Base-by-base conservation (phyloP, 2,888 invertebrate species). In the Apantesis nais region DNA sequence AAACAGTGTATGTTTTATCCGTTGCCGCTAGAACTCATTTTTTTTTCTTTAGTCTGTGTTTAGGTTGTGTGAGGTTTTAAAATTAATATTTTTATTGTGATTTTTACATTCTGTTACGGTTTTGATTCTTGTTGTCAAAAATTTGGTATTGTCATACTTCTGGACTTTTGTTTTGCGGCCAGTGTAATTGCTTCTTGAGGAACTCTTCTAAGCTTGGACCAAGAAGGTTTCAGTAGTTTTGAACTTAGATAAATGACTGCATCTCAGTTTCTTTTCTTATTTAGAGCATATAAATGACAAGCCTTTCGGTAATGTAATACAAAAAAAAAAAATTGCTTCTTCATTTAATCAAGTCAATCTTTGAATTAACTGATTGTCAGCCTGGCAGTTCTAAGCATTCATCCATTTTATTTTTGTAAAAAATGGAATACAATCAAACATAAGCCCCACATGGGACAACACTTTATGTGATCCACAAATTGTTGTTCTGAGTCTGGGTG, bases 141-240 rank as follows among this genome's bases (percentile, higher is more conserved):
- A 34, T 34, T 58, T 34, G 62, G 60, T 70, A 11, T 29, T 81
- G 77, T 74, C 79, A 75, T 60, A 7, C 0, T 63, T 61, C 48
- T 37, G 58, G 34, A 74, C 75, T 75, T 80, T 81, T 80, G 79
- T 80, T 80, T 79, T 63, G 66, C 34, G 55, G 74, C 70, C 72
- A 75, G 75, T 29, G 22, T n/a, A 29, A 48, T 58, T 22, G 9
- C 25, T 12, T 58, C 2, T 55, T 58, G 29, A 41, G n/a, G 9
- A 52, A 52, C 22, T 52, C 48, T 58, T 16, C 29, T 58, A 7
- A 1, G 5, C 14, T 29, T 58, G 2, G 14, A 29, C 16, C 1
- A 58, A 58, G 55, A 55, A 55, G 55, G 12, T 55, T 55, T 4
- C 5, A 55, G n/a, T n/a, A 14, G 12, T 55, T 4, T 48, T 48